phyloP scores from a whole-genome alignment of 2,888 invertebrate genomes.

The Acleris cristana region DNA sequence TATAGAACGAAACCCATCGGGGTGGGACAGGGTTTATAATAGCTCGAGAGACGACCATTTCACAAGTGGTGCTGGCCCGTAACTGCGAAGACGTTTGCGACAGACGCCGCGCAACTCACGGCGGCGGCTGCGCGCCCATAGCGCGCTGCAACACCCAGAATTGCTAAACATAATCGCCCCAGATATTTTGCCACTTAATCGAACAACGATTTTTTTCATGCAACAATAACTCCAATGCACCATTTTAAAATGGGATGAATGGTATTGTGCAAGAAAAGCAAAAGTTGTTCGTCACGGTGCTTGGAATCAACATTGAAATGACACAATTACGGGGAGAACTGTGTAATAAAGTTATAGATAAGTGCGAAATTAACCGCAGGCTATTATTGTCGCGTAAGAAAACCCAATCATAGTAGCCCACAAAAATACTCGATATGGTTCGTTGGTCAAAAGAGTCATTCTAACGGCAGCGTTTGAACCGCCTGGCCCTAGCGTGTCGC shows the following conservation, averaged over 20 bases:
- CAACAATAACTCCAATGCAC: slow-evolving; percentile 57
- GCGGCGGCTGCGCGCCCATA: slow-evolving; percentile 52
- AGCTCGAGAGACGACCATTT: slow-evolving; percentile 81
- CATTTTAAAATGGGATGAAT: slow-evolving; percentile 62
- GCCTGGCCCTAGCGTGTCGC: too few species aligned
- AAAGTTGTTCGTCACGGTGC: slow-evolving; percentile 50
- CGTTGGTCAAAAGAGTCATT: too few species aligned
- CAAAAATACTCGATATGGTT: too few species aligned
- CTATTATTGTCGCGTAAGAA: too few species aligned
- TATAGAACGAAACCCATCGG: slow-evolving; percentile 71
- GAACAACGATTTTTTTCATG: slow-evolving; percentile 49
- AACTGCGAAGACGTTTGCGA: slow-evolving; percentile 72
- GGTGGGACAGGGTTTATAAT: slow-evolving; percentile 76
- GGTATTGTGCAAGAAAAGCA: slow-evolving; percentile 56
- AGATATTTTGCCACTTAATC: slow-evolving; percentile 65
- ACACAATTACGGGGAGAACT: slow-evolving; percentile 16
- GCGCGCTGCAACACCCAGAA: slow-evolving; percentile 64
- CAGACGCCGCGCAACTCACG: slow-evolving; percentile 49
- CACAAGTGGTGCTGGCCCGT: slow-evolving; percentile 72
- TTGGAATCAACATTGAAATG: slow-evolving; percentile 40
- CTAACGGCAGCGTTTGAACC: too few species aligned
- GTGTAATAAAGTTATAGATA: slow-evolving; percentile 9
- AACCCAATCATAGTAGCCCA: too few species aligned
- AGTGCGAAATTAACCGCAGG: slow-evolving; percentile 6
- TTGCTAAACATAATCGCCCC: slow-evolving; percentile 71